phyloP scores from a whole-genome alignment of 2,113 vertebrate genomes.

The rabbit (Oryctolagus cuniculus) region DNA sequence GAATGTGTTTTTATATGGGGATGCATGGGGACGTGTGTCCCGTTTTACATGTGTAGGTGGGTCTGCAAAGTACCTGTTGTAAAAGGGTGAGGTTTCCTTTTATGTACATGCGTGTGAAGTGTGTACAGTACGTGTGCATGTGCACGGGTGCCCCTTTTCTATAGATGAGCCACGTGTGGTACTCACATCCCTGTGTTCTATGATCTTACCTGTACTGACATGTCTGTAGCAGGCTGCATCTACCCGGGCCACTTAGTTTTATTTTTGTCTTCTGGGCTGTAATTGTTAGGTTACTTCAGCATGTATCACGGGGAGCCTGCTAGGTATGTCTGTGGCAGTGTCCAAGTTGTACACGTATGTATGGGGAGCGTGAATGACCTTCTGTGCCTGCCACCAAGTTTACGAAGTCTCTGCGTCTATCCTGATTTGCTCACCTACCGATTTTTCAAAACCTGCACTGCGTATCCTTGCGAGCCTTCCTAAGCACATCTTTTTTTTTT shows the following conservation, averaged over 20 bases:
- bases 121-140: neutral
- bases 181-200: conserved; percentile 10
- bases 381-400: neutral
- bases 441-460: neutral
- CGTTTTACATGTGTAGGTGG: neutral
- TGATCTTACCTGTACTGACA: neutral
- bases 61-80: conserved; percentile 32
- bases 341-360: neutral
- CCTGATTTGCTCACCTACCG: conserved; percentile 38
- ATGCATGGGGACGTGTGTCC: neutral
- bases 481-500: neutral
- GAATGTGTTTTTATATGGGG: conserved; percentile 24
- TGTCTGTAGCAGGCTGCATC: neutral
- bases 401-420: neutral
- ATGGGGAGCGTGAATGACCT: neutral
- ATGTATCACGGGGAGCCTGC: neutral
- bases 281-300: conserved; percentile 30
- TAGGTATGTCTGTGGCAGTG: neutral
- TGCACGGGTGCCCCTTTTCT: neutral
- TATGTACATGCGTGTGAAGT: conserved; percentile 32
- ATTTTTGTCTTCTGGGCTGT: conserved; percentile 20
- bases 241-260: conserved; percentile 43
- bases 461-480: neutral
- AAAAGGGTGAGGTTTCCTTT: conserved; percentile 48
- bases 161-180: neutral